A percentile compares a stretch with the other conserved stretches of the same genome.
Evolutionary conservation across 1,140 invertebrate species (phyloP).

Genomic region (Rhopalosiphum maidis): DNA sequence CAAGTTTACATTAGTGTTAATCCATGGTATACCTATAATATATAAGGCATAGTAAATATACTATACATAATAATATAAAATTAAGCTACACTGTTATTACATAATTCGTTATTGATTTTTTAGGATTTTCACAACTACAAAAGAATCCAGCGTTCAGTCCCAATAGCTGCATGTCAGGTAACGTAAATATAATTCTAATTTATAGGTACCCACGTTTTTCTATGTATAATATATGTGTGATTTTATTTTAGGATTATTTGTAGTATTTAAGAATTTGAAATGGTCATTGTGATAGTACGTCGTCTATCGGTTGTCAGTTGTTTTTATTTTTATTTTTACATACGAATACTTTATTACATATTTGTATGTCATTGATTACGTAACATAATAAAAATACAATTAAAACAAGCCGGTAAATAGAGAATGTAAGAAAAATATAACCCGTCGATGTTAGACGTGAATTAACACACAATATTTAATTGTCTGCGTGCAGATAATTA

Average conservation of each 20-base stretch:
- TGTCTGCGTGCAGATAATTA: neutral
- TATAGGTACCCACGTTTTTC: too few relatives aligned
- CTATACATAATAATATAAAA: neutral
- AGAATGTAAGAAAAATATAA: neutral
- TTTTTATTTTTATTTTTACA: neutral
- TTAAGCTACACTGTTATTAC: neutral
- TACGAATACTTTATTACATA: neutral
- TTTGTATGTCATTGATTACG: neutral
- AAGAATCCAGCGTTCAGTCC: slow-evolving; percentile 55
- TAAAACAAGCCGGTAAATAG: neutral
- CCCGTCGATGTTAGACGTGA: neutral
- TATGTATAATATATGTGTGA: neutral
- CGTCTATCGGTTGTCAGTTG: neutral
- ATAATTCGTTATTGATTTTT: neutral
- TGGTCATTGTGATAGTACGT: neutral
- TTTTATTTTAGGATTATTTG: neutral
- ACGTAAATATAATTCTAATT: neutral
- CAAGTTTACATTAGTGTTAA: neutral
- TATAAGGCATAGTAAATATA: neutral
- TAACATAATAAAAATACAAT: neutral
- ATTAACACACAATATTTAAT: neutral
- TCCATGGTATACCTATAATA: neutral
- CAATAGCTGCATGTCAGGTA: slow-evolving; percentile 55
- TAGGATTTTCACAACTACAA: slow-evolving; percentile 54
- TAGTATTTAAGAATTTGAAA: neutral